Evolutionary conservation across 2,888 invertebrate species (phyloP).

Genomic region (Catocala nupta): DNA sequence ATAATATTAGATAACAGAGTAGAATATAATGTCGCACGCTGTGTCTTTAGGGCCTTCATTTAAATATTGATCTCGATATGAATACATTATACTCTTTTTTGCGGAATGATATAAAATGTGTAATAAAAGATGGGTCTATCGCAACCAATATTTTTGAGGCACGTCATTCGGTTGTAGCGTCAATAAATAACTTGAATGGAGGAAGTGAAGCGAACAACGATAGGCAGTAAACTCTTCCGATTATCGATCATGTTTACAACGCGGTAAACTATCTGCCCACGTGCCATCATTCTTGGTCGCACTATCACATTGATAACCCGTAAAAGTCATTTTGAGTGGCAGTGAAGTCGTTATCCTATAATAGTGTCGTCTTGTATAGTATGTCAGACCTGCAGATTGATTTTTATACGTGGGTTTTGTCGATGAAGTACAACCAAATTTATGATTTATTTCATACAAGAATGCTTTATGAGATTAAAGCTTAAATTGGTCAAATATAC

Average conservation of each 20-base stretch:
- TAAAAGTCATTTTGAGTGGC: no score
- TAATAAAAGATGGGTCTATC: not conserved
- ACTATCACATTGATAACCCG: constrained; percentile 4
- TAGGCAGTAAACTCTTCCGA: constrained; percentile 59
- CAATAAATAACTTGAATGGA: constrained; percentile 49
- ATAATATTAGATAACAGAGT: not conserved
- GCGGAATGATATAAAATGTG: not conserved
- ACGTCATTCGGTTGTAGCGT: constrained; percentile 4
- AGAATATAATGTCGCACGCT: not conserved
- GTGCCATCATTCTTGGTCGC: constrained; percentile 27
- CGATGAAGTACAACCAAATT: no score
- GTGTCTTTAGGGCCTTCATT: not conserved
- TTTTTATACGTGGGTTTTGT: no score
- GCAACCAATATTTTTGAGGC: constrained; percentile 33
- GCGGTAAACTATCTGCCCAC: constrained; percentile 60
- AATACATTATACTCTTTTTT: constrained; percentile 1
- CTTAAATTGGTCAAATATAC: not conserved
- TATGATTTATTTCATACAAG: no score
- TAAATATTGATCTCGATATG: constrained; percentile 4
- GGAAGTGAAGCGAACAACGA: constrained; percentile 43
- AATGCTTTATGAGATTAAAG: not conserved
- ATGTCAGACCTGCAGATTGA: no score
- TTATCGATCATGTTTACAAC: constrained; percentile 64
- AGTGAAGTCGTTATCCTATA: constrained; percentile 1
- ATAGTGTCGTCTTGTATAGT: not conserved